Evolutionary conservation across 1,140 invertebrate species (phyloP).

Genomic region (Diabrotica undecimpunctata): DNA sequence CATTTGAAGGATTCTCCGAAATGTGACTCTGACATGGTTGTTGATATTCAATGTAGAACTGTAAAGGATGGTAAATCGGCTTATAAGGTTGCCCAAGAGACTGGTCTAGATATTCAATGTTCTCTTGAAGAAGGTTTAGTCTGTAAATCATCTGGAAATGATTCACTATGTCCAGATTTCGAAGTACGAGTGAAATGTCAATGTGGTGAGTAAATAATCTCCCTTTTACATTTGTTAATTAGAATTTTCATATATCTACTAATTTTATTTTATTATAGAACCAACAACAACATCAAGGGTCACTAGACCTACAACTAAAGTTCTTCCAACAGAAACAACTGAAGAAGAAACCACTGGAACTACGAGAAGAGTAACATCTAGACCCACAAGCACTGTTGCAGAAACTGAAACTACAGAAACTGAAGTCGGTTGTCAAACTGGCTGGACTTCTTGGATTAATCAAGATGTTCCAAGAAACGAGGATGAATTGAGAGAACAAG

Average conservation of each 20-base stretch:
- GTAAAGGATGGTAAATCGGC: slow-evolving; percentile 44
- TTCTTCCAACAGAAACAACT: too few species aligned
- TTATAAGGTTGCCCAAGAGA: slow-evolving; percentile 61
- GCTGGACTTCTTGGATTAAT: slow-evolving; percentile 77
- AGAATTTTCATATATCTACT: too few species aligned
- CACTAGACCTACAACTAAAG: too few species aligned
- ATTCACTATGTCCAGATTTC: slow-evolving; percentile 61
- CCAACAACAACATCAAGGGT: too few species aligned
- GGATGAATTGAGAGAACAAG: slow-evolving; percentile 38
- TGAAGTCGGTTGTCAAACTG: slow-evolving; percentile 54
- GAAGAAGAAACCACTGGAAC: slow-evolving; percentile 61
- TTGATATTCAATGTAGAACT: slow-evolving; percentile 70
- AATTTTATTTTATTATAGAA: too few species aligned
- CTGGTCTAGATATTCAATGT: slow-evolving; percentile 71
- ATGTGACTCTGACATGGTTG: slow-evolving; percentile 60
- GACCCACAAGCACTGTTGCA: slow-evolving; percentile 35
- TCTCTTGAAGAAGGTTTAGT: slow-evolving; percentile 66
- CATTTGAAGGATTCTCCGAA: slow-evolving; percentile 48
- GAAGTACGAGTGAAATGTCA: slow-evolving; percentile 71
- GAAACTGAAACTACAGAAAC: slow-evolving; percentile 33
- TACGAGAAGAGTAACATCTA: slow-evolving; percentile 60
- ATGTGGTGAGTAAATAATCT: slow-evolving; percentile 48
- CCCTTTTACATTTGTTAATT: too few species aligned
- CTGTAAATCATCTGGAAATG: slow-evolving; percentile 52
- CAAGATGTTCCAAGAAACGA: slow-evolving; percentile 44